Percentiles rank a stretch among this genome's conserved stretches.
Evolutionary conservation across 2,113 vertebrate species (phyloP).

Genomic region (Tricholaema leucomelas): DNA sequence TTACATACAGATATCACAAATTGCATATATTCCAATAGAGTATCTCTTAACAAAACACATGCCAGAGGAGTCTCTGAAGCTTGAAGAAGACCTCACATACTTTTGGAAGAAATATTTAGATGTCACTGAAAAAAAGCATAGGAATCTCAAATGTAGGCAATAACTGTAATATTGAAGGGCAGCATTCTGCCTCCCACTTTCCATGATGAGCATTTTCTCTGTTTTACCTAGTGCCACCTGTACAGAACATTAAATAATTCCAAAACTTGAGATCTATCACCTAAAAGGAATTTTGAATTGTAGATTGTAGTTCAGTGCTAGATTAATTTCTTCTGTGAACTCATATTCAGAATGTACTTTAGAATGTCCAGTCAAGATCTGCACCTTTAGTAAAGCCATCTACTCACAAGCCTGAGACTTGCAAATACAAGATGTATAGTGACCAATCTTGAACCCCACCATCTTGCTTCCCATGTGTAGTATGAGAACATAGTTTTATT

Average conservation of each 20-base stretch:
- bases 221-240: neutral
- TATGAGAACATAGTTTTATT: neutral
- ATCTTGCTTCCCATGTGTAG: neutral
- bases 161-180: neutral
- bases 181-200: neutral
- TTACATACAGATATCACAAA: neutral
- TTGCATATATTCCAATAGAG: neutral
- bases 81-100: neutral
- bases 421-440: neutral
- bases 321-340: neutral
- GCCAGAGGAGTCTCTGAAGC: neutral
- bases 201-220: neutral
- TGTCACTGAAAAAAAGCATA: neutral
- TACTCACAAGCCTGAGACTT: neutral
- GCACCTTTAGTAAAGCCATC: neutral
- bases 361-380: neutral
- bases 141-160: neutral
- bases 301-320: neutral
- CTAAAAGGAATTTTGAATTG: slow-evolving; percentile 10
- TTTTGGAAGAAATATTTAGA: neutral
- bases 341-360: neutral
- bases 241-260: neutral
- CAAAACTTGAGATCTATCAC: neutral
- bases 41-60: neutral
- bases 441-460: neutral